These are phyloP conservation scores for Gymnoscelis rufifasciata DNA, from an alignment of 2,888 invertebrate genomes.

Conservation along the genomic window DNA sequence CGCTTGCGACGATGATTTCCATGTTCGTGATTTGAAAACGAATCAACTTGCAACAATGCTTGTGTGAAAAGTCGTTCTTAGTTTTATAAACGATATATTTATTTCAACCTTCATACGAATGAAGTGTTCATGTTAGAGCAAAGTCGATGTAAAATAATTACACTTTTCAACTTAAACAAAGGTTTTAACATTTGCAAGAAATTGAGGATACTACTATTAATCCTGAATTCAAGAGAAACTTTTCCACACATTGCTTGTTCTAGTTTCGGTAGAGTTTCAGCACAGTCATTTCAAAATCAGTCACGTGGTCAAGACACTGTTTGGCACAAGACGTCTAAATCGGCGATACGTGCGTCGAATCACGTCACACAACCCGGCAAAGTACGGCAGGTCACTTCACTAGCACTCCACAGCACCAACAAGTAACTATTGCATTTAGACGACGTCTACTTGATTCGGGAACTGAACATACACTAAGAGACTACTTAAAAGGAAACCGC, in stretches of 20 bases:
- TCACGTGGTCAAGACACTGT: constrained; percentile 25
- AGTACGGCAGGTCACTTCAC: constrained; percentile 62
- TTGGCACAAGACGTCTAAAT: constrained; percentile 51
- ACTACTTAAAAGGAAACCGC: constrained; percentile 63
- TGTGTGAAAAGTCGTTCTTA: constrained; percentile 56
- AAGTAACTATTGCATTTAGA: constrained; percentile 5
- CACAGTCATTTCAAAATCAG: constrained; percentile 21
- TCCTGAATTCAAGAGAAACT: too few species aligned
- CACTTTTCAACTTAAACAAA: too few species aligned
- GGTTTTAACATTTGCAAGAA: too few species aligned
- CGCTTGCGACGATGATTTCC: constrained; percentile 66
- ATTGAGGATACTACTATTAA: too few species aligned
- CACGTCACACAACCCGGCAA: constrained; percentile 46
- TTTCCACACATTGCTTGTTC: too few species aligned
- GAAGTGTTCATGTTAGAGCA: too few species aligned
- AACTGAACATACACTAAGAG: constrained; percentile 54
- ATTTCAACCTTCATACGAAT: too few species aligned
- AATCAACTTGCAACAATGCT: constrained; percentile 62
- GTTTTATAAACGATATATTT: too few species aligned
- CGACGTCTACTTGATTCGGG: constrained; percentile 55
- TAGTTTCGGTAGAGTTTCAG: not conserved
- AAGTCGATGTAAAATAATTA: too few species aligned
- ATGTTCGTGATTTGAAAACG: constrained; percentile 66
- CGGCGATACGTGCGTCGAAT: constrained; percentile 63
- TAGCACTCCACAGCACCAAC: constrained; percentile 30